Conservation (phyloP, 2,113 vertebrate genomes). For the Macheiramphus alcinus region DNA sequence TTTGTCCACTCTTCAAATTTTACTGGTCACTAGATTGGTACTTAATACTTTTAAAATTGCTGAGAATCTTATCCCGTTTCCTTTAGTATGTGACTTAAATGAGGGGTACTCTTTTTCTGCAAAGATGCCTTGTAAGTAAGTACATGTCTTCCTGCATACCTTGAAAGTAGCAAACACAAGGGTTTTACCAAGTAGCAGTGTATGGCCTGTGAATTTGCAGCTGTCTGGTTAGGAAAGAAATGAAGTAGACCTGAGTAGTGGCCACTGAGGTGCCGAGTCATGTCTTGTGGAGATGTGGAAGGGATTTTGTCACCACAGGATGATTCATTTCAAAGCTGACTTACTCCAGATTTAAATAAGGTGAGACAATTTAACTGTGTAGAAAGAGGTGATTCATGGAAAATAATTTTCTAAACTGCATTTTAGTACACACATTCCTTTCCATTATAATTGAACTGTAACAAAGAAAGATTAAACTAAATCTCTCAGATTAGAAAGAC, state of each 20-base stretch:
- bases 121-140: not conserved
- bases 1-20: not conserved
- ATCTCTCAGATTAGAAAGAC: not conserved
- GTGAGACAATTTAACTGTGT: not conserved
- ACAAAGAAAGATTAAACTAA: not conserved
- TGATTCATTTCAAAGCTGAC: not conserved
- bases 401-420: not conserved
- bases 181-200: not conserved
- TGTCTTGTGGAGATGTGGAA: not conserved
- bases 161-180: not conserved
- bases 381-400: not conserved
- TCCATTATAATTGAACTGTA: not conserved
- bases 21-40: not conserved
- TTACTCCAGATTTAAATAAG: not conserved
- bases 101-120: not conserved
- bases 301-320: not conserved
- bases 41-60: not conserved
- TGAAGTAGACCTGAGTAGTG: not conserved
- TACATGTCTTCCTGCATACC: not conserved
- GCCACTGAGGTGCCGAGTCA: not conserved
- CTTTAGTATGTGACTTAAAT: not conserved
- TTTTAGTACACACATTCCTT: not conserved
- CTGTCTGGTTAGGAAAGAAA: not conserved
- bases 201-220: not conserved
- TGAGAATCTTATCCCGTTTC: not conserved